Evolutionary conservation across 1,140 invertebrate species (phyloP), one percentile per base, ranked within the genome.

Genomic region (Danaus plexippus): DNA sequence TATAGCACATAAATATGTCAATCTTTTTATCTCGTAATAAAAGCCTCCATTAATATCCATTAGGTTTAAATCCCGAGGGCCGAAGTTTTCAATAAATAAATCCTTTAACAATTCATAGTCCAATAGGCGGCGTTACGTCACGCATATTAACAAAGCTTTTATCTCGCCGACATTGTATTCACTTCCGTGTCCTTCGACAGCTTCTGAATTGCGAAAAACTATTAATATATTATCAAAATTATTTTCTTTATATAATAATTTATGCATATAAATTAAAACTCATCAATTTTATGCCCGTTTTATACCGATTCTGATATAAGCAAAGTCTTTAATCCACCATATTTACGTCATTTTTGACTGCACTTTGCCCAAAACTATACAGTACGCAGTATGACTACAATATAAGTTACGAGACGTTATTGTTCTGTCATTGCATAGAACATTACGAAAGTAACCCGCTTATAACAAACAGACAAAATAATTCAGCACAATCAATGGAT

Each of bases 111-210:
- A 76, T 76, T 67, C 62, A 65, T 57, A 65, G 63, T 61, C 57
- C 61, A 63, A 73, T 82, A 78, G 73, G 55, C 61, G 65, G 61
- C 42, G 69, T 79, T 74, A 79, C 77, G 77, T 77, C 69, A 78
- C 75, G 77, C 73, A 77, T 80, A 83, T 75, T 78, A 77, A 79
- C 64, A 57, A 69, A 59, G 67, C 77, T 83, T 83, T 83, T 73
- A 83, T 83, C 80, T 83, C 50, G 61, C 80, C 80, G 80, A 48
- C 57, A 80, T 83, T 83, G 80, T 83, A 68, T 55, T 55, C 59
- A 59, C 75, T 80, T 80, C 76, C 75, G 77, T 71, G 65, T 75
- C 43, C 43, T 9, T 11, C 22, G 22, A 32, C 22, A 32, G 7
- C 22, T 32, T 32, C 22, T 32, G 22, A 32, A 32, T 32, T 32